These are phyloP conservation scores for Myotis davidii DNA, from an alignment of 2,113 vertebrate genomes.

Conservation along the genomic window DNA sequence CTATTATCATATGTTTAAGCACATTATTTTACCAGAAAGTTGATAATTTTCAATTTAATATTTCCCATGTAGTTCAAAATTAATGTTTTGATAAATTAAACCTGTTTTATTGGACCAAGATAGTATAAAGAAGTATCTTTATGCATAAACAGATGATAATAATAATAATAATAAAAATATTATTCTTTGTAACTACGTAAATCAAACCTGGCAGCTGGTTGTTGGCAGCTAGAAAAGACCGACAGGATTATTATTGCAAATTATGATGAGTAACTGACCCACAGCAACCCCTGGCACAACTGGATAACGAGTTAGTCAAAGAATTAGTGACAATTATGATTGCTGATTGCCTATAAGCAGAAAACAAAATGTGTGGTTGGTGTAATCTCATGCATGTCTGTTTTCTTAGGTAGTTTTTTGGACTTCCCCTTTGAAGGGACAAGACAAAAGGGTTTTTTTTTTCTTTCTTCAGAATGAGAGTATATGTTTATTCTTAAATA, in stretches of 20 bases:
- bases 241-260: conserved; percentile 48
- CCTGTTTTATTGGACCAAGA: background rate
- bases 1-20: background rate
- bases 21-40: conserved; percentile 6
- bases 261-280: conserved; percentile 31
- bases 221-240: conserved; percentile 42
- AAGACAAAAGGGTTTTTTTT: background rate
- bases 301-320: conserved; percentile 30
- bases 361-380: background rate
- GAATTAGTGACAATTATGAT: conserved; percentile 35
- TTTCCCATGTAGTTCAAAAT: background rate
- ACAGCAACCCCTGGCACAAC: background rate
- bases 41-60: background rate
- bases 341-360: conserved; percentile 40
- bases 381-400: background rate
- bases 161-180: conserved; percentile 46
- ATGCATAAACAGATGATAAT: conserved; percentile 35
- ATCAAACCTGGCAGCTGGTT: conserved; percentile 24
- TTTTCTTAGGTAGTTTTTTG: conserved; percentile 34
- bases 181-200: conserved; percentile 14
- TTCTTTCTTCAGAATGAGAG: background rate
- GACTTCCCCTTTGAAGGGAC: background rate
- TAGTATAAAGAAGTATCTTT: conserved; percentile 1
- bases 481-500: background rate
- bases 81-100: background rate